Conservation (phyloP, 2,797 vertebrate genomes). For the Bradypodion ventrale region DNA sequence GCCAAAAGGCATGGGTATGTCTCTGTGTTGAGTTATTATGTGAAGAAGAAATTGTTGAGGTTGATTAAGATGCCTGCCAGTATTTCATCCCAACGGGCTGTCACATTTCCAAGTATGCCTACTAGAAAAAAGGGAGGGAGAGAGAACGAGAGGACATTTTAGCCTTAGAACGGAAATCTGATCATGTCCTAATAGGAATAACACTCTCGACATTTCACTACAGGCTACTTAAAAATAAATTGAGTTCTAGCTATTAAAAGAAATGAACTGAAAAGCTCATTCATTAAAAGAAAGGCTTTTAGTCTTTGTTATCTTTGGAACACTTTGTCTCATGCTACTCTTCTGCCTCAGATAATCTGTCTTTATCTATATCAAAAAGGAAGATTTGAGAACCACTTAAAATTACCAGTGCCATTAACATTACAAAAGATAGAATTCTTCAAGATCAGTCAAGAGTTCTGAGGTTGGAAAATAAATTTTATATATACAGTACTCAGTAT, state of each 20-base stretch:
- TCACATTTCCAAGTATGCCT: slow-evolving; percentile 13
- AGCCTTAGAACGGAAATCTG: slow-evolving; percentile 41
- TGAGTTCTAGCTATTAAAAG: slow-evolving; percentile 46
- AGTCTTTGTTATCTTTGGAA: slow-evolving; percentile 46
- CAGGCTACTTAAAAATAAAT: slow-evolving; percentile 32
- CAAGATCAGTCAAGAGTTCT: neutral
- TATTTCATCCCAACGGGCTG: slow-evolving; percentile 17
- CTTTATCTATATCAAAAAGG: neutral
- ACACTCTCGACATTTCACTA: slow-evolving; percentile 55
- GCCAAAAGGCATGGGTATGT: neutral
- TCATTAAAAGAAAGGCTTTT: slow-evolving; percentile 3
- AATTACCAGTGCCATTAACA: neutral
- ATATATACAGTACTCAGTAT: too few relatives aligned
- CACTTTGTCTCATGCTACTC: slow-evolving; percentile 45
- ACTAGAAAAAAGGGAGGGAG: neutral
- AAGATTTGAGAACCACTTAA: neutral
- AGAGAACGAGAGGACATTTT: slow-evolving; percentile 26
- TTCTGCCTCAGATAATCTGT: neutral
- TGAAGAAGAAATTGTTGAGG: neutral
- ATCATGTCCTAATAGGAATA: slow-evolving; percentile 35
- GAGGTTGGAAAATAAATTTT: slow-evolving; percentile 3
- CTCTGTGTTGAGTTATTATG: neutral
- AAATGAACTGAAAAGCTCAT: slow-evolving; percentile 52
- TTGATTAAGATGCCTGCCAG: neutral
- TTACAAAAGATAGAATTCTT: neutral